These are phyloP conservation scores for Jordanella pulchra DNA, from an alignment of 2,797 vertebrate species.

Conservation along the genomic window DNA sequence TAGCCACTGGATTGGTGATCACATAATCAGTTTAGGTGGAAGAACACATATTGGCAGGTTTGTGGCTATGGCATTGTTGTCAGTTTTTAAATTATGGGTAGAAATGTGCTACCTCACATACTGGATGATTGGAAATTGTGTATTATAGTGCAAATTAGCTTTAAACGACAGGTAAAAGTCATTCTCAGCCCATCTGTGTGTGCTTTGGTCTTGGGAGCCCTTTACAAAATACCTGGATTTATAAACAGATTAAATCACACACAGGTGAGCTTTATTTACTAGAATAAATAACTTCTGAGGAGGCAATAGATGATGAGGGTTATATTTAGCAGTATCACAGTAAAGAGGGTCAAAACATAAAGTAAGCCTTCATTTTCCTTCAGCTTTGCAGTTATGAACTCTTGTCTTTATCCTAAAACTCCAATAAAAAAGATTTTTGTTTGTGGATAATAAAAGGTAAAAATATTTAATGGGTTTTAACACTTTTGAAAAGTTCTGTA, in stretches of 20 bases:
- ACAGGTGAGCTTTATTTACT: not conserved
- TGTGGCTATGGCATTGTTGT: not conserved
- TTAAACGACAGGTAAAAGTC: not conserved
- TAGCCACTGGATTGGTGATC: not conserved
- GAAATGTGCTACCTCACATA: not conserved
- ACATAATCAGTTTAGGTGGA: not conserved
- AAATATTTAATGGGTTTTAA: not conserved
- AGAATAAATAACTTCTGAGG: not conserved
- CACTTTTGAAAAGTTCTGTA: not conserved
- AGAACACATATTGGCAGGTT: not conserved
- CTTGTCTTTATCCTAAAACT: not conserved
- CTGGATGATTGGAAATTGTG: not conserved
- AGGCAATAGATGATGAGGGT: not conserved
- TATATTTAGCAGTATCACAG: not conserved
- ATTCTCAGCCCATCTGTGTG: not conserved
- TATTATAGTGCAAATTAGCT: not conserved
- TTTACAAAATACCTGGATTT: not conserved
- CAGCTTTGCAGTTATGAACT: not conserved
- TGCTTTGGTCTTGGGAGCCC: not conserved
- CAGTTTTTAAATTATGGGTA: not conserved
- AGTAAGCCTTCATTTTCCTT: not conserved
- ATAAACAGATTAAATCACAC: not conserved
- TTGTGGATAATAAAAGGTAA: not conserved
- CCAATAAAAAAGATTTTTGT: not conserved
- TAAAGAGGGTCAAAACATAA: not conserved